Base-by-base conservation (phyloP, 2,797 vertebrate genomes). In the Hypotaenidia okinawae region DNA sequence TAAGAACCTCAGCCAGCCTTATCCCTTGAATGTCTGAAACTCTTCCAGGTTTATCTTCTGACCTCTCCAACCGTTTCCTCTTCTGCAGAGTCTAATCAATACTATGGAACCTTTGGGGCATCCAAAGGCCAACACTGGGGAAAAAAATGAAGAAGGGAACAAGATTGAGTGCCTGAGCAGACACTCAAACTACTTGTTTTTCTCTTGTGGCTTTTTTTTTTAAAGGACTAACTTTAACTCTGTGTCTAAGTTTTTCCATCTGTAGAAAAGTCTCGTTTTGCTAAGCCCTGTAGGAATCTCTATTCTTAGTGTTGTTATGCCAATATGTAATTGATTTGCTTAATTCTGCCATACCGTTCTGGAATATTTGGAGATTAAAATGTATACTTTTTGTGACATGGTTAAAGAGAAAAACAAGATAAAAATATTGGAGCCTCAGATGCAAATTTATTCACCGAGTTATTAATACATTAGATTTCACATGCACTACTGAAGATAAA, bases 341-440 rank as follows among this genome's bases (percentile, higher is more conserved):
- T 84, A 90, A 90, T 93, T 94, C 70, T 92, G 86, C 88, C 22
- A 25, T 76, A 89, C 63, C 1, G 1, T 68, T 93, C 81, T 89
- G 86, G 70, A 90, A 67, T 96, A 88, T 75, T 84, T 84, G 83
- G 67, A 91, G 78, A 82, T 84, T 63, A 88, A 91, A 87, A 89
- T 62, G 55, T 91, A 85, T 54, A 84, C 41, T 87, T 91, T 70
- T 55, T 85, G 88, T 84, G 91, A 93, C 88, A 94, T 77, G 77
- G 77, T 94, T 92, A 92, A 93, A 75, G 77, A 93, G 90, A 86
- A 96, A 96, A 96, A 91, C 85, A 95, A 89, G 91, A 96, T 94
- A 90, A 96, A 94, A 96, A 94, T 93, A 95, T 94, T 70, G 54
- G 80, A 57, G 45, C 64, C 61, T 95, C 80, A 76, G 72, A 93